Conservation (phyloP, 2,797 vertebrate genomes). For the Lepidocolaptes lacrymiger region DNA sequence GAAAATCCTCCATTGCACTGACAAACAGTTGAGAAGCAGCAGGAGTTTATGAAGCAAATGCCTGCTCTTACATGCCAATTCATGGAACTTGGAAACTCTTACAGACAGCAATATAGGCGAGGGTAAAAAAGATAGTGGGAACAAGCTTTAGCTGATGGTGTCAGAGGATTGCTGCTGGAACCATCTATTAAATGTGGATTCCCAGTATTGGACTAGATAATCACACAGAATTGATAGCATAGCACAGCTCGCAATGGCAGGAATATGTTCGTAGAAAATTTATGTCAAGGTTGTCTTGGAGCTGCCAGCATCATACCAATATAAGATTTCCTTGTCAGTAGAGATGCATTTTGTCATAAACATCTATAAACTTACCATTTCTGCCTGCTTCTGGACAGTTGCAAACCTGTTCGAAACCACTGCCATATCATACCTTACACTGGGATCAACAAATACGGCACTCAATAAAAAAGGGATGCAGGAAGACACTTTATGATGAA, state of each 20-base stretch:
- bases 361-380: background rate
- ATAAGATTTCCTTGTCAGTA: constrained; percentile 9
- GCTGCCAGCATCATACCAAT: background rate
- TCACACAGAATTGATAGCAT: constrained; percentile 50
- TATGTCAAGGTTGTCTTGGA: constrained; percentile 50
- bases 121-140: constrained; percentile 39
- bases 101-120: constrained; percentile 33
- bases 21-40: constrained; percentile 35
- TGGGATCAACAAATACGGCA: background rate
- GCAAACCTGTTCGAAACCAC: background rate
- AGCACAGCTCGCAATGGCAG: constrained; percentile 26
- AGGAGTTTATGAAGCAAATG: constrained; percentile 42
- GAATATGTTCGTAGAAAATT: constrained; percentile 50
- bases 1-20: constrained; percentile 1
- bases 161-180: constrained; percentile 52
- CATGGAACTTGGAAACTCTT: constrained; percentile 32
- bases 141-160: constrained; percentile 44
- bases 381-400: background rate
- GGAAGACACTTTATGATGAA: background rate
- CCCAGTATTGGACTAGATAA: constrained; percentile 36
- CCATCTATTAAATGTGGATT: constrained; percentile 62
- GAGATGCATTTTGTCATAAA: background rate
- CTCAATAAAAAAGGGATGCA: background rate
- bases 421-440: background rate
- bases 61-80: constrained; percentile 18